These are phyloP conservation scores for Tanytarsus gracilentus DNA, from an alignment of 2,888 invertebrate species.

Conservation along the genomic window DNA sequence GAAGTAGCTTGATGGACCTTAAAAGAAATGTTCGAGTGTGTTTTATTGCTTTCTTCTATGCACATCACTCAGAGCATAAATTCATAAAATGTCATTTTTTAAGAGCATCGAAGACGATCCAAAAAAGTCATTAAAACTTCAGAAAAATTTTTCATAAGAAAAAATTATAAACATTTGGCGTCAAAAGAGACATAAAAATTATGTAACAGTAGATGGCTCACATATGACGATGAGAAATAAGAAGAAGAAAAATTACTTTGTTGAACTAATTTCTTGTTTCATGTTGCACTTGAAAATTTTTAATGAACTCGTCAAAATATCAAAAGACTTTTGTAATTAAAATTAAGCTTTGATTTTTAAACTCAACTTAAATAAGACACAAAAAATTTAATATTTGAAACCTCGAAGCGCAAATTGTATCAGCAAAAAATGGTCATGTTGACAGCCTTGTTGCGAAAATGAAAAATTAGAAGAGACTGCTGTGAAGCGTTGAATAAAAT, in stretches of 20 bases:
- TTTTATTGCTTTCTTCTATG: background rate
- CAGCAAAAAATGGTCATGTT: background rate
- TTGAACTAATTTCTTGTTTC: no score
- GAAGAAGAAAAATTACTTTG: no score
- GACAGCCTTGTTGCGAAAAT: slow-evolving; percentile 27
- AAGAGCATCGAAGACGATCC: background rate
- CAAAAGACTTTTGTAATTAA: no score
- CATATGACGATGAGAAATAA: no score
- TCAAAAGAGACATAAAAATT: slow-evolving; percentile 13
- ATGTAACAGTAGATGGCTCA: slow-evolving; percentile 34
- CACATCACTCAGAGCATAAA: background rate
- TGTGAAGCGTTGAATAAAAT: no score
- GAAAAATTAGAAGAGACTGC: slow-evolving; percentile 12
- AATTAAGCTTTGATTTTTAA: no score
- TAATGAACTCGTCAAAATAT: no score
- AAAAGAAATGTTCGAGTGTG: background rate
- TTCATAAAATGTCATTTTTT: background rate
- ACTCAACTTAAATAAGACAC: background rate
- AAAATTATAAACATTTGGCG: background rate
- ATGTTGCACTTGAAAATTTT: slow-evolving; percentile 8
- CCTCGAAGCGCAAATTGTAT: slow-evolving; percentile 1
- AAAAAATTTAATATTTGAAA: background rate
- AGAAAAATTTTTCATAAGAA: background rate
- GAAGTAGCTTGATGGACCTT: background rate
- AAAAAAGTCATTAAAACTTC: background rate